Conservation (phyloP, 1,140 invertebrate species). For the Centruroides vittatus region DNA sequence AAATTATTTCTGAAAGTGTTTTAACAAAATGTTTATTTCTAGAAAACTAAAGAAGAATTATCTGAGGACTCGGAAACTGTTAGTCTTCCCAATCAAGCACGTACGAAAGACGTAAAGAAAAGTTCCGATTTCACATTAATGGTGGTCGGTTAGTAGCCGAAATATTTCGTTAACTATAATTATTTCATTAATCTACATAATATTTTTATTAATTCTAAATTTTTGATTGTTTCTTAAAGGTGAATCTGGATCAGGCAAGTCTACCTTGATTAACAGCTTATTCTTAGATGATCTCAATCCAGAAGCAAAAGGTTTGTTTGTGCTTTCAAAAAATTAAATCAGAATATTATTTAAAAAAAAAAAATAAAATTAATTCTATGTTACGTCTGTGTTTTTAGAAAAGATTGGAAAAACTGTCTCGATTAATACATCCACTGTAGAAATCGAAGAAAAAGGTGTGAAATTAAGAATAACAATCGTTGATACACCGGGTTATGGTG, state of each 20-base stretch:
- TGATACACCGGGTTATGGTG: constrained; percentile 92
- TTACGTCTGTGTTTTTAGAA: too few species aligned
- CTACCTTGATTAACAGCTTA: constrained; percentile 89
- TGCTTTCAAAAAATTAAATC: too few species aligned
- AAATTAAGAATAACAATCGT: constrained; percentile 78
- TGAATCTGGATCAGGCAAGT: constrained; percentile 92
- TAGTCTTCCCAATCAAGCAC: constrained; percentile 97
- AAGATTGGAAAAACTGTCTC: constrained; percentile 61
- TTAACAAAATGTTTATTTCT: too few species aligned
- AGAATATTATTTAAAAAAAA: too few species aligned
- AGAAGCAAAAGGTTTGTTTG: too few species aligned
- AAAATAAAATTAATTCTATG: too few species aligned
- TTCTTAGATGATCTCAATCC: constrained; percentile 84
- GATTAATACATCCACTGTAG: constrained; percentile 82
- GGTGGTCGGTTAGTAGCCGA: constrained; percentile 97
- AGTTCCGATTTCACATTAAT: constrained; percentile 98
- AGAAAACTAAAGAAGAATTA: too few species aligned
- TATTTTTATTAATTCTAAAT: constrained; percentile 33
- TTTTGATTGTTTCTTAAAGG: constrained; percentile 34
- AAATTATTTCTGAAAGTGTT: too few species aligned
- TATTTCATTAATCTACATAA: too few species aligned
- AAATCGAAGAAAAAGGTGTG: constrained; percentile 84
- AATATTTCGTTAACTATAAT: too few species aligned
- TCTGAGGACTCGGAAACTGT: constrained; percentile 55
- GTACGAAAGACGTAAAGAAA: constrained; percentile 93